These are phyloP conservation scores for Neofelis nebulosa DNA, from an alignment of 2,113 vertebrate species.

Conservation along the genomic window DNA sequence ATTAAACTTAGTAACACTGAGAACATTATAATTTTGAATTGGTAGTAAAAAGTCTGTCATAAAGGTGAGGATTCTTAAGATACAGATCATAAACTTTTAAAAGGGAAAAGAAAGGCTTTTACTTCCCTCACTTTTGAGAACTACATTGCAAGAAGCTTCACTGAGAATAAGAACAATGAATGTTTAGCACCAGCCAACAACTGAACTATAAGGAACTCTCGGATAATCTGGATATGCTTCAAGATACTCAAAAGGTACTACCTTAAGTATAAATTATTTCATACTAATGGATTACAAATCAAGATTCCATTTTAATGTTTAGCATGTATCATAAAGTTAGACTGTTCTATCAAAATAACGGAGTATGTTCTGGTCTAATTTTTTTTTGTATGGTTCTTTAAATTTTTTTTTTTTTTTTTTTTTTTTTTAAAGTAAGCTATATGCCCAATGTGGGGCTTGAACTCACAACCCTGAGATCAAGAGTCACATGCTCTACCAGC, in stretches of 20 bases:
- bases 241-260: not conserved
- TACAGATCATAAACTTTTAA: not conserved
- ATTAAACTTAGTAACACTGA: not conserved
- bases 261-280: not conserved
- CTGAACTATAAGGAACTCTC: not conserved
- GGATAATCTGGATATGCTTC: not conserved
- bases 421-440: not conserved
- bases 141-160: not conserved
- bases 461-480: not conserved
- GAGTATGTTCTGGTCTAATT: not conserved
- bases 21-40: slow-evolving; percentile 43
- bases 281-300: not conserved
- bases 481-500: not conserved
- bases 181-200: not conserved
- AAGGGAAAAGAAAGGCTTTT: not conserved
- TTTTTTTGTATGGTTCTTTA: not conserved
- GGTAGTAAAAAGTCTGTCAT: not conserved
- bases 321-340: not conserved
- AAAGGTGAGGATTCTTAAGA: not conserved
- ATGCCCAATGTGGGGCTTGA: not conserved
- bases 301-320: slow-evolving; percentile 34
- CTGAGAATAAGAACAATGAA: slow-evolving; percentile 25
- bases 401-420: not conserved
- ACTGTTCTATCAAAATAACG: not conserved
- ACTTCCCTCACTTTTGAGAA: slow-evolving; percentile 23